Evolutionary conservation across 1,140 invertebrate species (phyloP).

Genomic region (Laupala kohalensis): DNA sequence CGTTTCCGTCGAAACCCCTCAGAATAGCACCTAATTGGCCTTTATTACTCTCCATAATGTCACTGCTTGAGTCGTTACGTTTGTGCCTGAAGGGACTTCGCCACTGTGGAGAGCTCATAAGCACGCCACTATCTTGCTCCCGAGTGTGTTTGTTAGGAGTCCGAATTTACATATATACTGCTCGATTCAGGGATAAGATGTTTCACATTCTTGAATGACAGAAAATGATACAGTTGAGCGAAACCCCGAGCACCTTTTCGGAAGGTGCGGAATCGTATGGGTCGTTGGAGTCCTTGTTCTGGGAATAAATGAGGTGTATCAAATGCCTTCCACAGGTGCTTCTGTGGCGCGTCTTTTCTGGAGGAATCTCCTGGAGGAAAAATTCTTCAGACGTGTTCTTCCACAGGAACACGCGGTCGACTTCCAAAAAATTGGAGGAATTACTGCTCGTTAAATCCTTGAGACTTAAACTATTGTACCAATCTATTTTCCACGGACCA

Average conservation of each 20-base stretch:
- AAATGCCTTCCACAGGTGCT: too few relatives aligned
- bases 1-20: background rate
- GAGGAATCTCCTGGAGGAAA: too few relatives aligned
- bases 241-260: background rate
- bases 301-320: background rate
- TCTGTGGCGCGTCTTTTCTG: too few relatives aligned
- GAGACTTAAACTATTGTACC: too few relatives aligned
- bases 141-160: background rate
- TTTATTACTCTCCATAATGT: background rate
- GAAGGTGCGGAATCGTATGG: too few relatives aligned
- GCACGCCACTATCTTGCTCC: background rate
- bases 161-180: background rate
- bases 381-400: too few relatives aligned
- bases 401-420: background rate
- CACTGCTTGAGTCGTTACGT: background rate
- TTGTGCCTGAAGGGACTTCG: background rate
- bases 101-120: background rate
- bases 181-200: background rate
- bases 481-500: too few relatives aligned
- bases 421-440: background rate
- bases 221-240: background rate
- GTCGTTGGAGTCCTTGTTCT: too few relatives aligned
- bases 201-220: background rate
- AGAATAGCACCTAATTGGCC: background rate
- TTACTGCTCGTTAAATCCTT: too few relatives aligned